Percentiles rank a stretch among this genome's conserved stretches.
These are phyloP conservation scores for Drosophila pseudoananassae DNA, from an alignment of 1,140 invertebrate genomes.

Conservation along the genomic window DNA sequence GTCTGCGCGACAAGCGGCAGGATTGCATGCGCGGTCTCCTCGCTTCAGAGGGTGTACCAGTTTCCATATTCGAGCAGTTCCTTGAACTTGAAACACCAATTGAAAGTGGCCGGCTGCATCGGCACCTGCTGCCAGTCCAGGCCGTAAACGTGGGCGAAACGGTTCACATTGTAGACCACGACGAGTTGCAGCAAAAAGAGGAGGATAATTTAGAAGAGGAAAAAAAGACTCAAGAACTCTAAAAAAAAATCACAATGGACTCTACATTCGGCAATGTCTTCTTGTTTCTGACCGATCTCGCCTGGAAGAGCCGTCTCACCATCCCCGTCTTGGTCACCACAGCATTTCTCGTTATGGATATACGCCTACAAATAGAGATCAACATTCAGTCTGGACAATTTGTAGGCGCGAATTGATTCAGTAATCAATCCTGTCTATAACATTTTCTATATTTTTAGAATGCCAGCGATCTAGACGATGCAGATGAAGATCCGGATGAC, in stretches of 20 bases:
- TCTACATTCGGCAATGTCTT: constrained; percentile 83
- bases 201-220: constrained; percentile 14
- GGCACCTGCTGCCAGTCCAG: constrained; percentile 84
- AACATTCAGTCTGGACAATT: constrained; percentile 84
- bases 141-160: constrained; percentile 85
- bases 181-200: constrained; percentile 73
- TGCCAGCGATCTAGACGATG: constrained; percentile 53
- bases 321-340: constrained; percentile 85
- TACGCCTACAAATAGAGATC: constrained; percentile 85
- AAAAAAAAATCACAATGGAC: constrained; percentile 63
- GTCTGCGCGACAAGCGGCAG: constrained; percentile 84
- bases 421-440: neutral
- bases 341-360: constrained; percentile 85
- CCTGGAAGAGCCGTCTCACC: constrained; percentile 85
- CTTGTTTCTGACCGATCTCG: constrained; percentile 85
- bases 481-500: constrained; percentile 40
- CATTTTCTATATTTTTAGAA: constrained; percentile 35
- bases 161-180: constrained; percentile 84
- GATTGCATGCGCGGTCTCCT: constrained; percentile 84
- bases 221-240: constrained; percentile 11
- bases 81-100: constrained; percentile 84
- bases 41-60: constrained; percentile 51
- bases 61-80: constrained; percentile 54
- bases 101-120: constrained; percentile 75
- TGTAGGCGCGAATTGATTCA: constrained; percentile 25